phyloP scores from a whole-genome alignment of 1,140 invertebrate species.

The Heliothis subflexa region DNA sequence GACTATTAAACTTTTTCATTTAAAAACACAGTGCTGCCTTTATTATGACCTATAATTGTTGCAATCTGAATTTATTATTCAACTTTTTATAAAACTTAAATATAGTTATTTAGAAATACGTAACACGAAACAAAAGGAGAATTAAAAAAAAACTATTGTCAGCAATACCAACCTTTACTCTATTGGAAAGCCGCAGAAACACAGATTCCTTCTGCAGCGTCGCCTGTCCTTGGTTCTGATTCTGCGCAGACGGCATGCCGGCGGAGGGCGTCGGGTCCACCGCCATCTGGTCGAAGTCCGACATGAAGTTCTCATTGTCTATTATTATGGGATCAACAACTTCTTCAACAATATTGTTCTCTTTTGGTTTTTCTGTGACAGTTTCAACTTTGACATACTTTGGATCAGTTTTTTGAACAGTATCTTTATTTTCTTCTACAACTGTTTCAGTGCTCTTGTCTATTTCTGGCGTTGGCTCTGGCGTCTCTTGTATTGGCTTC shows the following conservation, averaged over 20 bases:
- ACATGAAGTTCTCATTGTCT: slow-evolving; percentile 81
- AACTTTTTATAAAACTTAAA: too few species aligned
- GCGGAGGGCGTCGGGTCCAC: slow-evolving; percentile 77
- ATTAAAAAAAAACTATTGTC: too few species aligned
- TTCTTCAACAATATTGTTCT: slow-evolving; percentile 72
- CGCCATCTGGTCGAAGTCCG: slow-evolving; percentile 82
- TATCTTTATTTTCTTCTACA: slow-evolving; percentile 71
- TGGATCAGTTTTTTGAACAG: slow-evolving; percentile 60
- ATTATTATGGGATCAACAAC: slow-evolving; percentile 74
- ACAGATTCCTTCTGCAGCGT: slow-evolving; percentile 95
- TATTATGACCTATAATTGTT: too few species aligned
- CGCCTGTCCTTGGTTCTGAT: slow-evolving; percentile 84
- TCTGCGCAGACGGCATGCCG: slow-evolving; percentile 59
- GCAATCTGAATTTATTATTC: too few species aligned
- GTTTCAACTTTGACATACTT: slow-evolving; percentile 71
- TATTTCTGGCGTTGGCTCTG: slow-evolving; percentile 59
- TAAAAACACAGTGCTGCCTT: too few species aligned
- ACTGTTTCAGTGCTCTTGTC: slow-evolving; percentile 62
- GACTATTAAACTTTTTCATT: too few species aligned
- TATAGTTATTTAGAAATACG: too few species aligned
- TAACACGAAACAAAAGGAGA: too few species aligned
- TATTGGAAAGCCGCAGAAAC: slow-evolving; percentile 97
- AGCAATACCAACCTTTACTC: slow-evolving; percentile 93
- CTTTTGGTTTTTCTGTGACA: slow-evolving; percentile 70
- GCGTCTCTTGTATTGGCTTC: slow-evolving; percentile 58